Base-by-base conservation (phyloP, 2,888 invertebrate species). In the Venusia cambrica region DNA sequence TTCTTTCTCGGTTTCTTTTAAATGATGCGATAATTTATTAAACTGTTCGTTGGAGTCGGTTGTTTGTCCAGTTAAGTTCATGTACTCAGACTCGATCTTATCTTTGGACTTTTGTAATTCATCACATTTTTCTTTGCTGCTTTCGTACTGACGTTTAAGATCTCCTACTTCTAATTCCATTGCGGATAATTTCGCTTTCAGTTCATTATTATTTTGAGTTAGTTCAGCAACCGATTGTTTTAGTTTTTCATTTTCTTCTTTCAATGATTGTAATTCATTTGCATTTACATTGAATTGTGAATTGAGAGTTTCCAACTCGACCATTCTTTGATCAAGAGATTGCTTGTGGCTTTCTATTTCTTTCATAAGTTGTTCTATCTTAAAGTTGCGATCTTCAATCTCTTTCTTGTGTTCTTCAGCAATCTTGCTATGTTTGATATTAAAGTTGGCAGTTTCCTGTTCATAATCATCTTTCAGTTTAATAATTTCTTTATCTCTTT, bases 41-140 rank as follows among this genome's bases (percentile, higher is more conserved):
- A 90, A 80, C 52, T 91, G 89, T 37, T 88, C 88, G 51, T 88
- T 89, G 1, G 91, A 91, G 61, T 91, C 88, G 6, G 87, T 88
- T 0, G 90, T 84, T 43, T 89, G 88, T 21, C 87, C 89, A 27
- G 90, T 89, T 17, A 92, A 62, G 56, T 84, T 87, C 29, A 88
- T 72, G 41, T 92, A 87, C 59, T 92, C 90, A 2, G 80, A 60
- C 70, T 92, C 91, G 8, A 89, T 71, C 32, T 89, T 88, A 6
- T 85, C 88, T 58, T 91, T 91, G 40, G 90, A 81, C 22, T 79
- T 85, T 40, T 81, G 73, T 32, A 91, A 57, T 45, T 90, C 89
- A 2, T 73, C 72, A 50, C 89, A 87, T 66, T 91, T 90, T 54
- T 90, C 89, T 48, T 87, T 79, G 4, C 88, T 71, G 47, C 89